Percentiles rank a stretch among this genome's conserved stretches.
phyloP scores from a whole-genome alignment of 2,113 vertebrate genomes.

The Prionailurus viverrinus region DNA sequence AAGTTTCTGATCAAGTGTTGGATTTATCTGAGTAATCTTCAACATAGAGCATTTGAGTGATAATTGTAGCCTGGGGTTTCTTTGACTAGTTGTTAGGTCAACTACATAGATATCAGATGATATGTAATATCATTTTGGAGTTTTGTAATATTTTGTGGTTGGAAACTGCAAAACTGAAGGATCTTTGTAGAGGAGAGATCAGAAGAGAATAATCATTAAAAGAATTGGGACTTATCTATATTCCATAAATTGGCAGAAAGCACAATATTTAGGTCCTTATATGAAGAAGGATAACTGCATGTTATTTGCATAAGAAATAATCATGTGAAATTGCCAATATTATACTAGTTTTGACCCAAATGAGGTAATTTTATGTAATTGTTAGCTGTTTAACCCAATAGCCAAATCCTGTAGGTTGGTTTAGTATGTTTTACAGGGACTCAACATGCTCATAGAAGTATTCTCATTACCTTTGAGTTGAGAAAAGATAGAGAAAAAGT shows the following conservation, averaged over 20 bases:
- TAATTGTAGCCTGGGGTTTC: not conserved
- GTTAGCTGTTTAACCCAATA: not conserved
- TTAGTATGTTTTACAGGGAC: not conserved
- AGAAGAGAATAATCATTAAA: not conserved
- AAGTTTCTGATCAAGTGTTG: not conserved
- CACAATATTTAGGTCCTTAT: not conserved
- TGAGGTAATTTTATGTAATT: not conserved
- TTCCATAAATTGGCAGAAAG: not conserved
- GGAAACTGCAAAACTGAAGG: not conserved
- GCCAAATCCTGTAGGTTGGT: not conserved
- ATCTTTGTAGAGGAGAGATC: not conserved
- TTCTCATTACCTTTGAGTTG: not conserved
- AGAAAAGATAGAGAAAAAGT: not conserved
- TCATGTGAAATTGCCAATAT: not conserved
- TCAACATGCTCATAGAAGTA: not conserved
- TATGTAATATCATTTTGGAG: not conserved
- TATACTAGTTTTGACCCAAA: constrained; percentile 5
- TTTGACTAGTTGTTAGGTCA: not conserved
- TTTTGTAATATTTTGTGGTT: not conserved
- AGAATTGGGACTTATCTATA: not conserved
- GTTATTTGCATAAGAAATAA: not conserved
- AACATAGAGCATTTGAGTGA: not conserved
- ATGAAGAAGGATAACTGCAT: not conserved
- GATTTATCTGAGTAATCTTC: not conserved
- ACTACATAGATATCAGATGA: not conserved